These are phyloP conservation scores for Leucozona laternaria DNA, from an alignment of 2,888 invertebrate genomes.

Conservation along the genomic window DNA sequence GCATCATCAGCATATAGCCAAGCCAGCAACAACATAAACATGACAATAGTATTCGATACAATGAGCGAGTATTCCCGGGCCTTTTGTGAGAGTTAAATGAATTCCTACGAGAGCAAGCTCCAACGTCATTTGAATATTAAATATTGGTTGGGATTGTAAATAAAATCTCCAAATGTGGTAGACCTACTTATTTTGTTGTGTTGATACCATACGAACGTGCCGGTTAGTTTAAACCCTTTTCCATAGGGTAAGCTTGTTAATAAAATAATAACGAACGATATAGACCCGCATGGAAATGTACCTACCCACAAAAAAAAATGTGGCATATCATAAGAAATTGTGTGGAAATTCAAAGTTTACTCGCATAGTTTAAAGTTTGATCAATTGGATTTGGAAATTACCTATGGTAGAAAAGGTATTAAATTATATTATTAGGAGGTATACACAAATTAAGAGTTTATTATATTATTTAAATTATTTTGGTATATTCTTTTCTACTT, in stretches of 20 bases:
- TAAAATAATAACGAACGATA: constrained; percentile 30
- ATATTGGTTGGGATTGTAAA: constrained; percentile 38
- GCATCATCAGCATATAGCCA: no score
- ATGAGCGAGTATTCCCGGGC: constrained; percentile 16
- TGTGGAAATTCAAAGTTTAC: not conserved
- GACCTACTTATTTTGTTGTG: constrained; percentile 26
- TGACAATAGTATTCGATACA: constrained; percentile 12
- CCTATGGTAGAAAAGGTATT: not conserved
- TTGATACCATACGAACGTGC: constrained; percentile 13
- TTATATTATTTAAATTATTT: no score
- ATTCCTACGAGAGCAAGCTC: constrained; percentile 23
- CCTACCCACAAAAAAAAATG: not conserved
- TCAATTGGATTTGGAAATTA: not conserved
- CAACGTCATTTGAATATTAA: constrained; percentile 44
- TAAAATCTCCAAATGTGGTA: constrained; percentile 40
- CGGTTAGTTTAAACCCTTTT: not conserved
- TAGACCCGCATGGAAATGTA: not conserved
- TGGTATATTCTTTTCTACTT: no score
- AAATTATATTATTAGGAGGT: no score
- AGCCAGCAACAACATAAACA: not conserved
- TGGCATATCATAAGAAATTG: not conserved
- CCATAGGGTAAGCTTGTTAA: constrained; percentile 29
- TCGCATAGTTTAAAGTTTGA: not conserved
- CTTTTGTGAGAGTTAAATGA: constrained; percentile 50
- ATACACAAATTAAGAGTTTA: no score